phyloP scores from a whole-genome alignment of 2,797 vertebrate genomes.

The Novumbra hubbsi region DNA sequence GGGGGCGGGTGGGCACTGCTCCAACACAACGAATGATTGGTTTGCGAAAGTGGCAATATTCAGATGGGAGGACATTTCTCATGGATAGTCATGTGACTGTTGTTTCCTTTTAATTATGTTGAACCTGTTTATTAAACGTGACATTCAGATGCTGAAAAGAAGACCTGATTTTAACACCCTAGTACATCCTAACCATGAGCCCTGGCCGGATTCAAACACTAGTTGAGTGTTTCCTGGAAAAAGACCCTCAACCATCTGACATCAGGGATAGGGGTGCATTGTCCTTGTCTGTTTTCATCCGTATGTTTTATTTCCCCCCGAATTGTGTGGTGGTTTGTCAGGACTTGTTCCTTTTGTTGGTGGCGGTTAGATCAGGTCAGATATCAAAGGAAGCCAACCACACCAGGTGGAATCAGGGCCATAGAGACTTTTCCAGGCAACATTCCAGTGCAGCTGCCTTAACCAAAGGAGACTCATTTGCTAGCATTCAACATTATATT shows the following conservation, averaged over 20 bases:
- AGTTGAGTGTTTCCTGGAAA: constrained; percentile 5
- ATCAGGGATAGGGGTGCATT: constrained; percentile 3
- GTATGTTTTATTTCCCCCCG: neutral
- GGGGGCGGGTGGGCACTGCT: too few relatives aligned
- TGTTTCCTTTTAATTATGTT: too few relatives aligned
- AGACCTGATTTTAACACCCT: constrained; percentile 1
- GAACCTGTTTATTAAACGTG: neutral
- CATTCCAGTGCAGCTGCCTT: neutral
- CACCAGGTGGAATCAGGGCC: constrained; percentile 14
- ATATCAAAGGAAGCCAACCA: constrained; percentile 8
- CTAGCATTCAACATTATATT: constrained; percentile 5
- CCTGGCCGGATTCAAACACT: too few relatives aligned
- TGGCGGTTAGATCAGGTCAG: neutral
- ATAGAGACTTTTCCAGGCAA: neutral
- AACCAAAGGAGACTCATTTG: constrained; percentile 12
- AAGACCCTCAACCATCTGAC: neutral
- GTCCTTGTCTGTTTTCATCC: neutral
- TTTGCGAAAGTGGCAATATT: too few relatives aligned
- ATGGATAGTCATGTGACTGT: neutral
- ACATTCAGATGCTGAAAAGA: constrained; percentile 5
- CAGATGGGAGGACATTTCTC: too few relatives aligned
- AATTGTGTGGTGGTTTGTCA: constrained; percentile 10
- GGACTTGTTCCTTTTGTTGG: constrained; percentile 18
- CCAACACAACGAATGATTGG: too few relatives aligned
- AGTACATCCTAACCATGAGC: neutral